These are phyloP conservation scores for Nomada ferruginata DNA, from an alignment of 2,888 invertebrate species.

Conservation along the genomic window DNA sequence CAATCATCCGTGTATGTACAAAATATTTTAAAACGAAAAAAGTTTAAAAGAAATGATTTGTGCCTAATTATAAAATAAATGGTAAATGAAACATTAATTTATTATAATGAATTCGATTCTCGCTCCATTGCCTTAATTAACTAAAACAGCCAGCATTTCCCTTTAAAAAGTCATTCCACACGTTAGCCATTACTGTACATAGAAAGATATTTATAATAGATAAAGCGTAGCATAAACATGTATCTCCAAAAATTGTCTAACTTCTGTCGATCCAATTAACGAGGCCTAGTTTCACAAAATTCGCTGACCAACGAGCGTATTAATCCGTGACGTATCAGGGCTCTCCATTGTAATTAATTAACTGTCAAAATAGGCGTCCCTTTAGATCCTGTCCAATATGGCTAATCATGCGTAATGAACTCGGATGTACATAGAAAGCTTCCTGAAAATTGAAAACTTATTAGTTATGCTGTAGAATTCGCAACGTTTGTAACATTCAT, in stretches of 20 bases:
- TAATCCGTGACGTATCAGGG: slow-evolving; percentile 27
- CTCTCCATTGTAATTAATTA: slow-evolving; percentile 40
- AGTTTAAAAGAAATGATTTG: too few relatives aligned
- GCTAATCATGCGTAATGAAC: slow-evolving; percentile 38
- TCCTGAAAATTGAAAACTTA: background rate
- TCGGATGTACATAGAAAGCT: background rate
- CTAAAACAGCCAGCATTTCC: too few relatives aligned
- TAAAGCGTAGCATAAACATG: background rate
- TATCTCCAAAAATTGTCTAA: background rate
- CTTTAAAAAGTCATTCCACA: too few relatives aligned
- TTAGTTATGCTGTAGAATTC: background rate
- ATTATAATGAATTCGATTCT: too few relatives aligned
- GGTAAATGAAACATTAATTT: too few relatives aligned
- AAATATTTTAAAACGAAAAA: too few relatives aligned
- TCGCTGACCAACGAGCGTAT: slow-evolving; percentile 33
- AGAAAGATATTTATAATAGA: too few relatives aligned
- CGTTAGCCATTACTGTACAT: too few relatives aligned
- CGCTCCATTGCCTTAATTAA: too few relatives aligned
- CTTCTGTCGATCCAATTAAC: slow-evolving; percentile 13
- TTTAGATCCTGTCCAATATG: slow-evolving; percentile 33
- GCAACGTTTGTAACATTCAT: background rate
- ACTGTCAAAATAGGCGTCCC: slow-evolving; percentile 44
- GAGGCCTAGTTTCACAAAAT: slow-evolving; percentile 19
- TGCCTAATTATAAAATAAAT: too few relatives aligned
- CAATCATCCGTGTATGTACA: too few relatives aligned